A percentile compares a stretch with the other conserved stretches of the same genome.
These are phyloP conservation scores for Sesia bembeciformis DNA, from an alignment of 2,888 invertebrate species.

Conservation along the genomic window DNA sequence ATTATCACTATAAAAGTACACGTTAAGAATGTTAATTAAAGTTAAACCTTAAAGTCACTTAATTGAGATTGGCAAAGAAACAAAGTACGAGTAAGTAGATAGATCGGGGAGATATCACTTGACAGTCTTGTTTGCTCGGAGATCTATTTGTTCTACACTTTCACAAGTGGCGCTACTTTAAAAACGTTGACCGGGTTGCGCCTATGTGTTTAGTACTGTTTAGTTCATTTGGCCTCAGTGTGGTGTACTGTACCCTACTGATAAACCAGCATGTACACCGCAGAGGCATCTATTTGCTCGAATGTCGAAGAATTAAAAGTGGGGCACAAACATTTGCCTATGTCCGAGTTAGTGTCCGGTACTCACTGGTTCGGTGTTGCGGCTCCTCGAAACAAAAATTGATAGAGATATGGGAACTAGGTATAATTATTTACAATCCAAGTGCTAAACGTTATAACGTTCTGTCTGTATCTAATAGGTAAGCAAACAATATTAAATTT, in stretches of 20 bases:
- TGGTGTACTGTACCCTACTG: slow-evolving; percentile 18
- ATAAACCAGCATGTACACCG: slow-evolving; percentile 2
- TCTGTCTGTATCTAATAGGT: too few relatives aligned
- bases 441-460: too few relatives aligned
- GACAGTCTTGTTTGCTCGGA: slow-evolving; percentile 45
- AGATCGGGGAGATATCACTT: slow-evolving; percentile 13
- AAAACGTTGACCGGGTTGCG: slow-evolving; percentile 60
- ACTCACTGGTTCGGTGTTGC: slow-evolving; percentile 22
- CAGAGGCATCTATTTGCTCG: slow-evolving; percentile 36
- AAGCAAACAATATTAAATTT: too few relatives aligned
- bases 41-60: too few relatives aligned
- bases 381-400: not conserved
- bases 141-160: slow-evolving; percentile 61
- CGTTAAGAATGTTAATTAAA: too few relatives aligned
- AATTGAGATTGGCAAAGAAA: too few relatives aligned
- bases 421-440: too few relatives aligned
- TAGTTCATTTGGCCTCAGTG: slow-evolving; percentile 42
- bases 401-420: too few relatives aligned
- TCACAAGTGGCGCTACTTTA: slow-evolving; percentile 64
- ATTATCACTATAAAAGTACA: too few relatives aligned
- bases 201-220: slow-evolving; percentile 47
- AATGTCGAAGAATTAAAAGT: slow-evolving; percentile 43
- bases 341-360: slow-evolving; percentile 24
- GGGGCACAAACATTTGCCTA: slow-evolving; percentile 42
- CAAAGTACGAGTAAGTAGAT: slow-evolving; percentile 19